These are phyloP conservation scores for Perognathus longimembris DNA, from an alignment of 2,113 vertebrate species.

Conservation along the genomic window DNA sequence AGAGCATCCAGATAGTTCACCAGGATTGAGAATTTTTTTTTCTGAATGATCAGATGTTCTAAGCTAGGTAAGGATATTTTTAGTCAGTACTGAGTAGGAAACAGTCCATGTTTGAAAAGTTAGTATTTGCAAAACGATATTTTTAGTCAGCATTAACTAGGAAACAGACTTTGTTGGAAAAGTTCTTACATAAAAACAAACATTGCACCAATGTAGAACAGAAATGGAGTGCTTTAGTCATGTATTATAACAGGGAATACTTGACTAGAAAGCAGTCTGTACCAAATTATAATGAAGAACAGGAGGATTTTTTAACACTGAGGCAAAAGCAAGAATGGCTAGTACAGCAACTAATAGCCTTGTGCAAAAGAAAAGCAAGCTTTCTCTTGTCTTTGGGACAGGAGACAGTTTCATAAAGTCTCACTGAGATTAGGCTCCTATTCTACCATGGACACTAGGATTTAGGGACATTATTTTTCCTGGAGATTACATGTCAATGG, in stretches of 20 bases:
- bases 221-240: not conserved
- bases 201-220: not conserved
- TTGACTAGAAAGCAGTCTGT: not conserved
- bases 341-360: not conserved
- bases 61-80: slow-evolving; percentile 6
- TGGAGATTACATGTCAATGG: not conserved
- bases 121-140: too few relatives aligned
- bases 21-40: slow-evolving; percentile 43
- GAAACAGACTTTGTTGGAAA: slow-evolving; percentile 5
- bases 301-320: not conserved
- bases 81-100: not conserved
- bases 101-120: not conserved
- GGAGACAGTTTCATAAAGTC: not conserved
- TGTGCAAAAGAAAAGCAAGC: not conserved
- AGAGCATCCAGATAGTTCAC: slow-evolving; percentile 32
- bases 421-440: not conserved
- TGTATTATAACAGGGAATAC: not conserved
- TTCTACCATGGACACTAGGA: not conserved
- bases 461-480: not conserved
- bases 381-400: not conserved
- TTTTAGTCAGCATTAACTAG: not conserved
- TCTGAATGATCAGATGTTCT: not conserved
- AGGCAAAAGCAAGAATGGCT: not conserved
- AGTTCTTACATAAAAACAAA: not conserved
- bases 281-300: not conserved